phyloP scores from a whole-genome alignment of 2,888 invertebrate species.

The Drosophila phalerata region DNA sequence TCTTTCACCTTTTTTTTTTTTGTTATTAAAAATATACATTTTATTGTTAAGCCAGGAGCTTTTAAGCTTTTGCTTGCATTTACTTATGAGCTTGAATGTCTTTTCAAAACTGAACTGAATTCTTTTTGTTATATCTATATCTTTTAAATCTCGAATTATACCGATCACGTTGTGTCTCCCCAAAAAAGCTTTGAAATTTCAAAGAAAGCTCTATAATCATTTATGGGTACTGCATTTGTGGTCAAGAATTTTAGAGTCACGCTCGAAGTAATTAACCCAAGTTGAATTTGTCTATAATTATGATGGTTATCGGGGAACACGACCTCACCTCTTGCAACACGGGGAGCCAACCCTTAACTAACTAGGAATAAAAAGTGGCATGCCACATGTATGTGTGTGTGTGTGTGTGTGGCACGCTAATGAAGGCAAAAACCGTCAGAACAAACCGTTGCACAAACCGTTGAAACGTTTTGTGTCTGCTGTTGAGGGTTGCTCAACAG shows the following conservation, averaged over 20 bases:
- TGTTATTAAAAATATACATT: too few relatives aligned
- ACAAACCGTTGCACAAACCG: constrained; percentile 3
- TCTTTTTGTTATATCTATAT: neutral
- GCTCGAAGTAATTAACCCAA: constrained; percentile 16
- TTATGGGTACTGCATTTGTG: neutral
- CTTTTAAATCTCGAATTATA: neutral
- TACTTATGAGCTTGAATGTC: neutral
- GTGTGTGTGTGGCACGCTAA: constrained; percentile 33
- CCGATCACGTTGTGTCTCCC: neutral
- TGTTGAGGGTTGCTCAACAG: constrained; percentile 42
- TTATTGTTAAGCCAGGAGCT: too few relatives aligned
- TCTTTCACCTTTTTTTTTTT: too few relatives aligned
- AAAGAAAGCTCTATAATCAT: neutral
- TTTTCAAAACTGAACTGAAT: neutral
- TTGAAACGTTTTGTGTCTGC: neutral
- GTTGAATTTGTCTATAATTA: constrained; percentile 34
- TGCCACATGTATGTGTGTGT: constrained; percentile 13
- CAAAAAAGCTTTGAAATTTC: neutral
- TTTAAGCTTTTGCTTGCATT: too few relatives aligned
- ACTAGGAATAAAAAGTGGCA: constrained; percentile 3
- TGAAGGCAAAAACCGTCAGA: constrained; percentile 23
- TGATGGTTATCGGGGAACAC: constrained; percentile 19
- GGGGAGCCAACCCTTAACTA: constrained; percentile 44
- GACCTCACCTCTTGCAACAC: constrained; percentile 28
- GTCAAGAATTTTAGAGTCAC: constrained; percentile 11